Evolutionary conservation across 2,888 invertebrate species (phyloP).

Genomic region (Odiellus spinosus): DNA sequence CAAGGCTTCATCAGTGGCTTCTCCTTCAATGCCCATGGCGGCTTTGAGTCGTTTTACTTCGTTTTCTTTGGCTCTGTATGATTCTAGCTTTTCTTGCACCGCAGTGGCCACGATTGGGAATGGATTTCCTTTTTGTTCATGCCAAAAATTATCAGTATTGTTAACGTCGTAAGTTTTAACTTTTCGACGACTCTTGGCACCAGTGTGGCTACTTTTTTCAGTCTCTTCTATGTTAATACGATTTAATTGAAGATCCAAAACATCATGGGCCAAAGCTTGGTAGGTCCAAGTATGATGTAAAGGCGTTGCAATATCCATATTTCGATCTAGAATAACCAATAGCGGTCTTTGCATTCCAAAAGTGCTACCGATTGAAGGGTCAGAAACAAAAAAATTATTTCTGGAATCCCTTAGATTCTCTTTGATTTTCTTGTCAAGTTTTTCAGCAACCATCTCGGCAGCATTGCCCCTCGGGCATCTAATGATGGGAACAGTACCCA

Average conservation of each 20-base stretch:
- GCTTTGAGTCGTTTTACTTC: constrained; percentile 89
- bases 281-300: constrained; percentile 99
- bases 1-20: constrained; percentile 28
- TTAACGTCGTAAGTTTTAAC: constrained; percentile 79
- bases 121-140: constrained; percentile 67
- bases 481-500: constrained; percentile 75
- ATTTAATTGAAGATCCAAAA: constrained; percentile 74
- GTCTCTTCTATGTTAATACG: constrained; percentile 56
- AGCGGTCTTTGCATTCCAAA: constrained; percentile 74
- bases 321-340: constrained; percentile 78
- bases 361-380: constrained; percentile 36
- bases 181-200: constrained; percentile 37
- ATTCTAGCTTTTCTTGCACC: constrained; percentile 93
- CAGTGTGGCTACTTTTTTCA: constrained; percentile 23
- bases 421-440: constrained; percentile 86
- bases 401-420: constrained; percentile 93
- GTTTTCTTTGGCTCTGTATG: constrained; percentile 81
- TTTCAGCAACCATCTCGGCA: constrained; percentile 95
- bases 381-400: constrained; percentile 84
- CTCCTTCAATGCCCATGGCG: constrained; percentile 48
- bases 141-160: constrained; percentile 79
- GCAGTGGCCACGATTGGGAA: constrained; percentile 77
- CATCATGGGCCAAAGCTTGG: constrained; percentile 93
- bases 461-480: constrained; percentile 87
- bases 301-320: constrained; percentile 91